Evolutionary conservation across 92 coral and sea anemone species (phyloP).

Genomic region (Diadumene lineata): DNA sequence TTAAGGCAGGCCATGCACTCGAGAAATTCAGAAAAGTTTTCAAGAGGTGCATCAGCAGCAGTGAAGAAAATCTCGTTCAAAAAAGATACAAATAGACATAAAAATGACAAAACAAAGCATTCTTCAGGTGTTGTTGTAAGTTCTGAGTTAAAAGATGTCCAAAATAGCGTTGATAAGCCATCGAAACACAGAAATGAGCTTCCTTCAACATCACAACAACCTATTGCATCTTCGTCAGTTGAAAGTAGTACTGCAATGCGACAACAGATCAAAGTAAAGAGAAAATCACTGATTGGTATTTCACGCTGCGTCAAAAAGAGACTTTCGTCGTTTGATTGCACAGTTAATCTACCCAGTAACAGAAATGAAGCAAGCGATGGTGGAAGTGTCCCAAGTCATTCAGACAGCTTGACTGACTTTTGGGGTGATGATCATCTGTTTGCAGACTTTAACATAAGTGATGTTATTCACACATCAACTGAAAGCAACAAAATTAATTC

Average conservation of each 20-base stretch:
- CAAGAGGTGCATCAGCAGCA: not conserved
- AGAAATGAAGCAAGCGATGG: not conserved
- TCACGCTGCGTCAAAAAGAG: slow-evolving; percentile 20
- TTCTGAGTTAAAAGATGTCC: not conserved
- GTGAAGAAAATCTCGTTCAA: slow-evolving; percentile 10
- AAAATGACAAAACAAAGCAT: not conserved
- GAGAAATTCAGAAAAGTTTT: not conserved
- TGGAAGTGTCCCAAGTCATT: not conserved
- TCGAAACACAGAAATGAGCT: not conserved
- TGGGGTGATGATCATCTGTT: slow-evolving; percentile 68
- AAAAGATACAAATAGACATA: not conserved
- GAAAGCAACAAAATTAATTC: slow-evolving; percentile 6
- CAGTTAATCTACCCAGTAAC: not conserved
- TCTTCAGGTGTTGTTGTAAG: not conserved
- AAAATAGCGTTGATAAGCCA: not conserved
- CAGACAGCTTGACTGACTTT: slow-evolving; percentile 39
- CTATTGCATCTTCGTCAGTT: not conserved
- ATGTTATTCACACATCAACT: slow-evolving; percentile 47
- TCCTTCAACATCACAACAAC: not conserved
- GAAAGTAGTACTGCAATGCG: not conserved
- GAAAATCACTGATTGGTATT: slow-evolving; percentile 18
- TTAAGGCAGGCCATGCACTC: not conserved
- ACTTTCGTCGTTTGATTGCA: not conserved
- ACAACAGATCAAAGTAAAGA: slow-evolving; percentile 26
- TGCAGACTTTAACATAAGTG: slow-evolving; percentile 79